Conservation (phyloP, 2,888 invertebrate species). For the Cheilosia impressa region DNA sequence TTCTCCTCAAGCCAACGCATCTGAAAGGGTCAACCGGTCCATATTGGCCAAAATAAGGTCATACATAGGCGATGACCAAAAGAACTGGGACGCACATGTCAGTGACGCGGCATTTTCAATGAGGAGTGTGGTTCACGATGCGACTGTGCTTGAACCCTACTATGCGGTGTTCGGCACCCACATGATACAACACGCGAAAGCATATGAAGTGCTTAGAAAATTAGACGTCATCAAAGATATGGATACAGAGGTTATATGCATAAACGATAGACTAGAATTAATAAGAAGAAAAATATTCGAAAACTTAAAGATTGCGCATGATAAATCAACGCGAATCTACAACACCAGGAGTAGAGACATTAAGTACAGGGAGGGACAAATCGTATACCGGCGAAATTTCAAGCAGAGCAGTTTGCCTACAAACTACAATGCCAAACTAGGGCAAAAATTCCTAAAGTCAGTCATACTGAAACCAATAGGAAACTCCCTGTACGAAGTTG, state of each 20-base stretch:
- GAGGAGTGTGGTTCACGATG: background rate
- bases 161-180: background rate
- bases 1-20: conserved; percentile 57
- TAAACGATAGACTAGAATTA: background rate
- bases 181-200: background rate
- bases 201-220: background rate
- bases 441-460: too few relatives aligned
- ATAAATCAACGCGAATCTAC: background rate
- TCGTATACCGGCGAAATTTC: background rate
- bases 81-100: too few relatives aligned
- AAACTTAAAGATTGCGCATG: background rate
- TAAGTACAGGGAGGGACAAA: background rate
- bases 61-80: too few relatives aligned
- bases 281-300: background rate
- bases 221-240: background rate
- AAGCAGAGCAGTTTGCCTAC: background rate
- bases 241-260: background rate
- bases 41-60: background rate
- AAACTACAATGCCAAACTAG: too few relatives aligned
- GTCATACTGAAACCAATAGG: too few relatives aligned
- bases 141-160: background rate
- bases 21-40: conserved; percentile 7
- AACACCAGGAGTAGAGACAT: background rate
- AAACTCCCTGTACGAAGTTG: too few relatives aligned
- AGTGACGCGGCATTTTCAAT: background rate